Percentiles rank a stretch among this genome's conserved stretches.
Evolutionary conservation across 2,113 vertebrate species (phyloP).

Genomic region (Ascaphus truei): DNA sequence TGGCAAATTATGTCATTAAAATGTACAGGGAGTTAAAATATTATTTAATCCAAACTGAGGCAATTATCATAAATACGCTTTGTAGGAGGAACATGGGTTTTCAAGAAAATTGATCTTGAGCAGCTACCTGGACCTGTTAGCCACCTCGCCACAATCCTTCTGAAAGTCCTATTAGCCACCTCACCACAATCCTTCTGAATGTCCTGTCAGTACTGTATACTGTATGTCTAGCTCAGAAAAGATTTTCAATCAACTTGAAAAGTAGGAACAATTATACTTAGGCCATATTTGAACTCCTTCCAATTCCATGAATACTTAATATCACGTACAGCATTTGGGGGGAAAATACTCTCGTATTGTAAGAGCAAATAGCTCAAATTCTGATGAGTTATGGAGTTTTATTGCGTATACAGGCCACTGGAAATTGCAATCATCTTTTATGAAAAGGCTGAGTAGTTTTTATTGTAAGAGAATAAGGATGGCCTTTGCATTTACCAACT

Average conservation of each 20-base stretch:
- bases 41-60: constrained; percentile 46
- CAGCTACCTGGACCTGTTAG: constrained; percentile 2
- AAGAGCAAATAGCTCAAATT: constrained; percentile 63
- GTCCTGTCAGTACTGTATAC: constrained; percentile 14
- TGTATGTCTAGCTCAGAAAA: constrained; percentile 20
- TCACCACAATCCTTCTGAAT: not conserved
- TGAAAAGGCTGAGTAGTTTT: constrained; percentile 50
- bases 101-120: constrained; percentile 43
- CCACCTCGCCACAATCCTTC: not conserved
- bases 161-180: too few species aligned
- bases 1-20: constrained; percentile 67
- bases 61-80: constrained; percentile 54
- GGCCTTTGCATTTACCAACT: constrained; percentile 52
- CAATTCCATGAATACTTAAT: constrained; percentile 67
- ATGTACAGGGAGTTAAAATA: constrained; percentile 59
- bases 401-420: constrained; percentile 45
- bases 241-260: constrained; percentile 56
- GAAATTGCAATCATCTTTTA: constrained; percentile 67
- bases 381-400: constrained; percentile 57
- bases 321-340: constrained; percentile 43
- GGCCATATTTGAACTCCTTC: constrained; percentile 44
- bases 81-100: constrained; percentile 38
- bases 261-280: constrained; percentile 51
- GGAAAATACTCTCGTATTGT: constrained; percentile 50
- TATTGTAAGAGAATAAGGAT: constrained; percentile 47